Percentiles rank a stretch among this genome's conserved stretches.
Conservation (phyloP, 2,888 invertebrate species). For the Psylliodes chrysocephalus region DNA sequence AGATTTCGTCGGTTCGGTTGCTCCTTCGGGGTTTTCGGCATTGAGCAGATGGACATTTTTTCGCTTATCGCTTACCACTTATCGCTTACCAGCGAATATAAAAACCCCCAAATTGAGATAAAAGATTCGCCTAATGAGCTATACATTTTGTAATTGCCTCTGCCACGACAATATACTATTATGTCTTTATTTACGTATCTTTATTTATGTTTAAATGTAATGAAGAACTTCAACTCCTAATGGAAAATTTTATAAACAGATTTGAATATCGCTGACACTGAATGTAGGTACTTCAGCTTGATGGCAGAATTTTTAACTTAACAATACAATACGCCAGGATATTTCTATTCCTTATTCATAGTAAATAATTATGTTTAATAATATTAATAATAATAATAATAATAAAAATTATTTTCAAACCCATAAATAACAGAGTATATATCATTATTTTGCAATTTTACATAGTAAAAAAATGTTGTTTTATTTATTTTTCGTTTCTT, state of each 20-base stretch:
- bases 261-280: too few relatives aligned
- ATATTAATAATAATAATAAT: too few relatives aligned
- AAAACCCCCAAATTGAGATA: slow-evolving; percentile 57
- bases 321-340: too few relatives aligned
- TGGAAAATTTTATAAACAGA: not conserved
- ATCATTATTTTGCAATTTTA: too few relatives aligned
- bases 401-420: too few relatives aligned
- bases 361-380: too few relatives aligned
- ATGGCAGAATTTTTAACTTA: too few relatives aligned
- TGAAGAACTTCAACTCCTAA: not conserved
- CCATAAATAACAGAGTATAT: too few relatives aligned
- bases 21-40: slow-evolving; percentile 51
- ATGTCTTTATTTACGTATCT: not conserved
- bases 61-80: slow-evolving; percentile 47
- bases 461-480: too few relatives aligned
- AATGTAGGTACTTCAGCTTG: too few relatives aligned
- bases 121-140: slow-evolving; percentile 44
- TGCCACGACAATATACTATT: slow-evolving; percentile 13
- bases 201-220: not conserved
- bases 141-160: slow-evolving; percentile 47
- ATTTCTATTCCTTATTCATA: too few relatives aligned
- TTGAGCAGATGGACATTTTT: slow-evolving; percentile 61
- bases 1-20: slow-evolving; percentile 53
- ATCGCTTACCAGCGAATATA: slow-evolving; percentile 51
- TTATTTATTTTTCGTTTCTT: too few relatives aligned